Evolutionary conservation across 1,140 invertebrate species (phyloP).

Genomic region (Paracyclopina nana): DNA sequence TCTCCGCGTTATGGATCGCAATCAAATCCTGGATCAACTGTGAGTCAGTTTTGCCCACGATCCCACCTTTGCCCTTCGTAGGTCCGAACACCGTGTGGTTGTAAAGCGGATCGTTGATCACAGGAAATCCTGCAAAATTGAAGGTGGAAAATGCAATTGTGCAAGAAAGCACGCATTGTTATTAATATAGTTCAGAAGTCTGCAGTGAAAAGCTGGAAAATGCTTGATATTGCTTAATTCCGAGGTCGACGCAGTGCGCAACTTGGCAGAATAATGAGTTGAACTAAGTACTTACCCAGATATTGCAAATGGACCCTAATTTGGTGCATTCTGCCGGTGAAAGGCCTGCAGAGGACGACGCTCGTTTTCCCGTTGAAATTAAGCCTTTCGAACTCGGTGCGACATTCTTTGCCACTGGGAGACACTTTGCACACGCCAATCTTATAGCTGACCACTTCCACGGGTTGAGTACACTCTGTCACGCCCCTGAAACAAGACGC

Average conservation of each 20-base stretch:
- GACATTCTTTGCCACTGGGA: slow-evolving; percentile 68
- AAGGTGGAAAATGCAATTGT: too few relatives aligned
- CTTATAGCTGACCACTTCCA: slow-evolving; percentile 81
- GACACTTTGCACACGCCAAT: slow-evolving; percentile 86
- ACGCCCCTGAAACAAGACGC: slow-evolving; percentile 39
- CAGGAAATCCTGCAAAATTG: slow-evolving; percentile 66
- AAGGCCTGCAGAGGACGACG: slow-evolving; percentile 74
- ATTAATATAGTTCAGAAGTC: too few relatives aligned
- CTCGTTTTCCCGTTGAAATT: slow-evolving; percentile 66
- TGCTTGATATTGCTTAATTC: too few relatives aligned
- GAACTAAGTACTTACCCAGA: slow-evolving; percentile 40
- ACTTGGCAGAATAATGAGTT: too few relatives aligned
- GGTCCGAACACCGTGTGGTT: slow-evolving; percentile 78
- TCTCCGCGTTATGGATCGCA: slow-evolving; percentile 74
- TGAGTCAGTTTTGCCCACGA: slow-evolving; percentile 73
- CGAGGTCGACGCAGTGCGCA: too few relatives aligned
- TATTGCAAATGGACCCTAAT: slow-evolving; percentile 97
- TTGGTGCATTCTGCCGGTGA: slow-evolving; percentile 94
- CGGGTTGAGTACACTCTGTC: slow-evolving; percentile 66
- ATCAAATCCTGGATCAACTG: slow-evolving; percentile 72
- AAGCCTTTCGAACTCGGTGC: slow-evolving; percentile 67
- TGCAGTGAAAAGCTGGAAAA: too few relatives aligned
- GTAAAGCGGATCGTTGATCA: slow-evolving; percentile 89
- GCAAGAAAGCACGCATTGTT: too few relatives aligned
- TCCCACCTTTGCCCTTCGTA: slow-evolving; percentile 70